These are phyloP conservation scores for Kuschelorhynchus macadamiae DNA, from an alignment of 2,888 invertebrate species.

Conservation along the genomic window DNA sequence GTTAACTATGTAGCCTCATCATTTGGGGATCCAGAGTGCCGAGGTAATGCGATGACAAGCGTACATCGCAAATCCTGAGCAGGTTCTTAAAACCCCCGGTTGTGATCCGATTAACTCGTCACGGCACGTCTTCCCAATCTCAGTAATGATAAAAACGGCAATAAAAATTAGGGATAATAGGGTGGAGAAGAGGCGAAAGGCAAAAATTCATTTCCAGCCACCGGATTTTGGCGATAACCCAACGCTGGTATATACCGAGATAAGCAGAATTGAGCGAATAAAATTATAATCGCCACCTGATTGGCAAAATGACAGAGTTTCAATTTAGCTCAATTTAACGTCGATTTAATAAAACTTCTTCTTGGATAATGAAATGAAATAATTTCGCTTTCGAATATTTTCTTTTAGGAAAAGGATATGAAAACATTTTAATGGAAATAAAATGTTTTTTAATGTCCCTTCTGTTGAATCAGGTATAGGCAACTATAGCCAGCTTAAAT, in stretches of 20 bases:
- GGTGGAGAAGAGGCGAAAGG: constrained; percentile 56
- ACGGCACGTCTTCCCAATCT: constrained; percentile 68
- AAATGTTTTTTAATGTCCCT: no score
- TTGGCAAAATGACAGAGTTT: constrained; percentile 63
- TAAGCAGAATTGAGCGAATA: constrained; percentile 70
- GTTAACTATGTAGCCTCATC: constrained; percentile 3
- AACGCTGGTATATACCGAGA: constrained; percentile 56
- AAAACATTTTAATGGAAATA: not conserved
- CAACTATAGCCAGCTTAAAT: no score
- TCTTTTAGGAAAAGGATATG: no score
- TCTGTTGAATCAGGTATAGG: no score
- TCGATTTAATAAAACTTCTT: constrained; percentile 20
- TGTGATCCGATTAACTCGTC: constrained; percentile 69
- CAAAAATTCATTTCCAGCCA: constrained; percentile 57
- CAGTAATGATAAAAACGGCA: constrained; percentile 70
- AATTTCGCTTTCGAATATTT: not conserved
- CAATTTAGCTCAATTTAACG: constrained; percentile 65
- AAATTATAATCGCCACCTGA: constrained; percentile 73
- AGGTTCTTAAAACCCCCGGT: constrained; percentile 67
- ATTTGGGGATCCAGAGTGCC: constrained; percentile 31
- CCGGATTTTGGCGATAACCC: constrained; percentile 55
- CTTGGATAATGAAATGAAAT: constrained; percentile 18
- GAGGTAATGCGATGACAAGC: constrained; percentile 65
- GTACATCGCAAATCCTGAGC: constrained; percentile 67
- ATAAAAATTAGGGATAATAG: constrained; percentile 70